Evolutionary conservation across 2,888 invertebrate species (phyloP).

Genomic region (Chymomyza procnemis): DNA sequence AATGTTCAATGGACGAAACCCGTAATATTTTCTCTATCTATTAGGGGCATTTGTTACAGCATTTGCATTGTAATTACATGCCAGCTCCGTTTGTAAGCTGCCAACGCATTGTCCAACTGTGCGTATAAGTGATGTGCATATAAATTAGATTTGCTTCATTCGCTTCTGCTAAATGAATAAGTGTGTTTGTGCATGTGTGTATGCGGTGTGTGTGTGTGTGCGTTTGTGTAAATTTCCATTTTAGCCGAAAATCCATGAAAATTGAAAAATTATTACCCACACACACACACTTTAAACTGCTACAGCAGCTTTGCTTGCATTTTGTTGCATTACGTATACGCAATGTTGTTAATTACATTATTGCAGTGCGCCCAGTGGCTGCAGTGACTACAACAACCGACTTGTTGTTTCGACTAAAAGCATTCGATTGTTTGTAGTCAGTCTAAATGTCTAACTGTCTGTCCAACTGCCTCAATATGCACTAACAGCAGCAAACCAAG

Average conservation of each 20-base stretch:
- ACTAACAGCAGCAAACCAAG: constrained; percentile 9
- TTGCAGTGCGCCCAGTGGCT: constrained; percentile 30
- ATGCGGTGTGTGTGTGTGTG: too few relatives aligned
- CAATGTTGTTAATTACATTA: constrained; percentile 67
- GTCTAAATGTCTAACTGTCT: neutral
- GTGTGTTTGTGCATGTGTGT: neutral
- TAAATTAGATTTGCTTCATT: constrained; percentile 57
- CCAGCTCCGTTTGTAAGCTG: constrained; percentile 27
- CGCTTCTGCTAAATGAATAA: constrained; percentile 3
- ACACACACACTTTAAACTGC: constrained; percentile 28
- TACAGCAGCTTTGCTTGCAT: neutral
- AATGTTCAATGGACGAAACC: constrained; percentile 6
- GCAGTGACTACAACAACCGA: too few relatives aligned
- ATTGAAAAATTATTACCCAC: constrained; percentile 63
- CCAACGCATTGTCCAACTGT: constrained; percentile 21
- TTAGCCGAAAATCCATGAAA: constrained; percentile 31
- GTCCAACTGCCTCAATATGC: neutral
- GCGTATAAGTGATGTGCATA: constrained; percentile 60
- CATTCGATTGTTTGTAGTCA: neutral
- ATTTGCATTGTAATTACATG: constrained; percentile 34
- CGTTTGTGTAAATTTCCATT: constrained; percentile 12
- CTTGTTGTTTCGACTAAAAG: constrained; percentile 1
- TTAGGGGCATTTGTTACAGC: constrained; percentile 29
- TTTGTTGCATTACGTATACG: constrained; percentile 60
- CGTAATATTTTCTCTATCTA: constrained; percentile 31